These are phyloP conservation scores for Nomada ferruginata DNA, from an alignment of 2,888 invertebrate species.

Conservation along the genomic window DNA sequence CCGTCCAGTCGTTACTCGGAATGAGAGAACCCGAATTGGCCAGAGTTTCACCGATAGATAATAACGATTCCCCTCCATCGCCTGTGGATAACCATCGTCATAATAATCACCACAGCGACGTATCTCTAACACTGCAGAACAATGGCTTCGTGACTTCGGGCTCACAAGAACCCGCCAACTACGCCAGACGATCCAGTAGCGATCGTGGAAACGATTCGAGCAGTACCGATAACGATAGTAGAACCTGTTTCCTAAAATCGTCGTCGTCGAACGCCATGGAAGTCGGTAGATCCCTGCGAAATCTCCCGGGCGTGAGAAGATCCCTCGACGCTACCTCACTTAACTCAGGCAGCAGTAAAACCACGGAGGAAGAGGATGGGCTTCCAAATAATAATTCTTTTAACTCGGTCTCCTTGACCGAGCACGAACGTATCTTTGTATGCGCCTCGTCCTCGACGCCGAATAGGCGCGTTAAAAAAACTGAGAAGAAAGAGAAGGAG, in stretches of 20 bases:
- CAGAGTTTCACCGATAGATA: conserved; percentile 72
- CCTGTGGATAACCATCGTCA: conserved; percentile 58
- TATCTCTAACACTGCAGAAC: conserved; percentile 56
- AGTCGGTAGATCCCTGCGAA: conserved; percentile 55
- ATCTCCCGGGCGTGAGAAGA: conserved; percentile 74
- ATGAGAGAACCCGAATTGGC: conserved; percentile 88
- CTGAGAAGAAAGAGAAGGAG: conserved; percentile 62
- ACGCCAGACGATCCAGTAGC: conserved; percentile 64
- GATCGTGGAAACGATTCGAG: conserved; percentile 70
- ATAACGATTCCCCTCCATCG: conserved; percentile 67
- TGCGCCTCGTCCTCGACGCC: conserved; percentile 70
- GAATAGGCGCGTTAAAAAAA: conserved; percentile 62
- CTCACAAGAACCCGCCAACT: conserved; percentile 60
- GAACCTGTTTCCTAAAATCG: conserved; percentile 62
- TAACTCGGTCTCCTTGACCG: conserved; percentile 31
- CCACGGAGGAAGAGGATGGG: conserved; percentile 75
- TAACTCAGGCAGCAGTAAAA: conserved; percentile 78
- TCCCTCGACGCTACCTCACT: conserved; percentile 80
- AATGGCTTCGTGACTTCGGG: conserved; percentile 70
- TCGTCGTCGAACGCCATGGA: conserved; percentile 24
- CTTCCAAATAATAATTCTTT: conserved; percentile 33
- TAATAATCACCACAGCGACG: conserved; percentile 44
- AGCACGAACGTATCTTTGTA: conserved; percentile 18
- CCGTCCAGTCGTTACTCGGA: conserved; percentile 87
- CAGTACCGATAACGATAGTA: conserved; percentile 66